Evolutionary conservation across 2,888 invertebrate species (phyloP).

Genomic region (Coenonympha glycerion): DNA sequence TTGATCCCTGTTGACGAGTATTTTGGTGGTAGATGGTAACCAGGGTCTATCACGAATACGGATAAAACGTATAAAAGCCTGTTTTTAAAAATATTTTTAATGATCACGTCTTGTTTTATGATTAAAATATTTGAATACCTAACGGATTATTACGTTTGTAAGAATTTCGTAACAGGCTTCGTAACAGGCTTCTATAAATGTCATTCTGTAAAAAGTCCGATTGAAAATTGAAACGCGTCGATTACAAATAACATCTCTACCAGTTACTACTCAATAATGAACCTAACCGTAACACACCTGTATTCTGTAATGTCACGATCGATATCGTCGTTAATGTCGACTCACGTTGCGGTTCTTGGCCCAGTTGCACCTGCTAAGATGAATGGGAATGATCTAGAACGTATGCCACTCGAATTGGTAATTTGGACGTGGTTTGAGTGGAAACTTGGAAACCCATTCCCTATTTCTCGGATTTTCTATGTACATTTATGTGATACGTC

Average conservation of each 20-base stretch:
- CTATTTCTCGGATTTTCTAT: no score
- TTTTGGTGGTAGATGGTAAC: no score
- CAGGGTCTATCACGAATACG: no score
- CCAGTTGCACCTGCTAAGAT: slow-evolving; percentile 21
- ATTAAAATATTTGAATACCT: no score
- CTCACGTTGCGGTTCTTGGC: slow-evolving; percentile 17
- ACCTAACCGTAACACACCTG: slow-evolving; percentile 7
- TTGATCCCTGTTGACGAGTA: no score
- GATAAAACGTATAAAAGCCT: no score
- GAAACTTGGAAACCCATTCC: background rate
- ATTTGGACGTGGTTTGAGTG: background rate
- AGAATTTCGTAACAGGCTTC: background rate
- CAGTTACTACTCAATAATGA: background rate
- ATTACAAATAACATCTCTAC: slow-evolving; percentile 3
- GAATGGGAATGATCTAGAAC: slow-evolving; percentile 6
- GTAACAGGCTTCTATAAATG: background rate
- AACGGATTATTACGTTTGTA: no score
- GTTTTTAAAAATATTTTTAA: no score
- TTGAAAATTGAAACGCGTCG: background rate
- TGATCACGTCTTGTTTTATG: no score
- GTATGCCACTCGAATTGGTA: background rate
- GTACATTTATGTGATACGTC: no score
- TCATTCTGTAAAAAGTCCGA: background rate
- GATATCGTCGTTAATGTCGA: slow-evolving; percentile 12
- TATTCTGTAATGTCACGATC: slow-evolving; percentile 10